Conservation (phyloP, 2,113 vertebrate genomes). For the Hemiscyllium ocellatum region DNA sequence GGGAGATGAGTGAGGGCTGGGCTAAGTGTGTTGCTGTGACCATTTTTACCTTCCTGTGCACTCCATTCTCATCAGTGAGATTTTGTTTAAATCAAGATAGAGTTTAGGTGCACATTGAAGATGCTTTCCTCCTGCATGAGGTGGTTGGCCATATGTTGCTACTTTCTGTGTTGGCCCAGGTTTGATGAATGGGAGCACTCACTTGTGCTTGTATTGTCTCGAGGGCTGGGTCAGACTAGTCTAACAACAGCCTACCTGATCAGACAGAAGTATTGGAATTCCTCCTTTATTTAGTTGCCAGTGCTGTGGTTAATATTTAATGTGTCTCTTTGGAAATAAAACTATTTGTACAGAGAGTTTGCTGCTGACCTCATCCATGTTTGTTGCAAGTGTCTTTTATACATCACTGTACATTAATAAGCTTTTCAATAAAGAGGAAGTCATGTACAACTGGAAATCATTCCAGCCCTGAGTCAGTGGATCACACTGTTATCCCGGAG, state of each 20-base stretch:
- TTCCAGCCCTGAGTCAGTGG: neutral
- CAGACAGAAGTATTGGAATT: neutral
- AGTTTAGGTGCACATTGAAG: neutral
- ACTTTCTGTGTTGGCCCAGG: neutral
- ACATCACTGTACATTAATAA: neutral
- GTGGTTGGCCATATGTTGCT: neutral
- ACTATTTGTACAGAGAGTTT: neutral
- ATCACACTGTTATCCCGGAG: neutral
- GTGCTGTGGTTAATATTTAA: conserved; percentile 2
- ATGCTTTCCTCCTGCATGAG: neutral
- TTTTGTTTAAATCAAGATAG: neutral
- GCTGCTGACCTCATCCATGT: neutral
- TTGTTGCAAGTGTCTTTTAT: neutral
- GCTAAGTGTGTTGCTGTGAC: neutral
- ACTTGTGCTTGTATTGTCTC: neutral
- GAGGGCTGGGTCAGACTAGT: neutral
- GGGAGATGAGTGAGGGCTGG: neutral
- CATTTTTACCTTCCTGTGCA: neutral
- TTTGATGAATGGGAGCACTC: neutral
- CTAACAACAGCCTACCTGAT: neutral
- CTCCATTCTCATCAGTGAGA: neutral
- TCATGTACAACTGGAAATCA: neutral
- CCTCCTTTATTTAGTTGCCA: neutral
- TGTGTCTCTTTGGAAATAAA: neutral
- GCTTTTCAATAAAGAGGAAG: neutral